Evolutionary conservation across 2,888 invertebrate species (phyloP), one percentile per base, ranked within the genome.

Genomic region (Dendrolimus pini): DNA sequence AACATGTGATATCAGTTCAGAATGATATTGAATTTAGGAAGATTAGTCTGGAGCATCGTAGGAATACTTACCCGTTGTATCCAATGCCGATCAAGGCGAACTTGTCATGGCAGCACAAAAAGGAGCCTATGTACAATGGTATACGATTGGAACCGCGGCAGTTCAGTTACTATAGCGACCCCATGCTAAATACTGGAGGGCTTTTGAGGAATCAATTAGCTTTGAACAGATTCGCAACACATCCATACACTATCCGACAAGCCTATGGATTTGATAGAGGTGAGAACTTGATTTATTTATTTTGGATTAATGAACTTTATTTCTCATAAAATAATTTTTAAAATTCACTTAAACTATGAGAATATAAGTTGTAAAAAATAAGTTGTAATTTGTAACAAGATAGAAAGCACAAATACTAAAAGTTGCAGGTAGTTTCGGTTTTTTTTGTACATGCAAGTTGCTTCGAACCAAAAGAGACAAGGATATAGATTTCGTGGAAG

Each of bases 211-310:
- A 61, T 61, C 88, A 88, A 55, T 69, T 89, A 12, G 82, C 80
- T 7, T 78, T 79, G 0, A 86, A 80, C 58, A 82, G 85, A 75
- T 83, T 75, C 59, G 66, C 77, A 14, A 57, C 82, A 0, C 81
- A 80, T 58, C 78, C 85, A 0, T 81, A 78, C 53, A 69, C 81
- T 55, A 68, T 87, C 65, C 74, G 84, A 62, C 86, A 85, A 60
- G 69, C 82, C 9, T 89, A 83, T 59, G 85, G 82, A 66, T 82
- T 80, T 62, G 85, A 88, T 59, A 82, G 85, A 85, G 86, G 89
- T 89, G 62, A 75, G 80, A 61, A 57, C 13, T 30, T 55, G 6
- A 10, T 56, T 54, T 54, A 14, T 13, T 54, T n/a, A 12, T 54
- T 54, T 54, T 54, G 13, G 9, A 7, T 9, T 54, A 8, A 30